phyloP scores from a whole-genome alignment of 2,113 vertebrate genomes.

The Pluvialis apricaria region DNA sequence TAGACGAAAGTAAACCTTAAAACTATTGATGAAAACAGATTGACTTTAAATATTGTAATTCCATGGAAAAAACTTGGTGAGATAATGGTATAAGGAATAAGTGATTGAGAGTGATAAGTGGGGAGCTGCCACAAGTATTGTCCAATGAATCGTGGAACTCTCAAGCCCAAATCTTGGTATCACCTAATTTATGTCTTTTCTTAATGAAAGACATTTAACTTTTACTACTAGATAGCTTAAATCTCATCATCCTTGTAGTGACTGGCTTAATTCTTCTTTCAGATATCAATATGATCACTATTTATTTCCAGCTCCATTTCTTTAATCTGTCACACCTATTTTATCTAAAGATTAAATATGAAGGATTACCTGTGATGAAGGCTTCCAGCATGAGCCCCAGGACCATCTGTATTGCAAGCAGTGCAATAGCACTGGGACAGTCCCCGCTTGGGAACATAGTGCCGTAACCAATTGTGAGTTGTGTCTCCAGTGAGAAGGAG shows the following conservation, averaged over 20 bases:
- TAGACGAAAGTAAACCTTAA: neutral
- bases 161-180: neutral
- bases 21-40: neutral
- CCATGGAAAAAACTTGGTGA: neutral
- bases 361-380: conserved; percentile 92
- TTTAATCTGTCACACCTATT: neutral
- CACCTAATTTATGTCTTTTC: neutral
- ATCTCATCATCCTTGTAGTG: neutral
- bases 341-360: neutral
- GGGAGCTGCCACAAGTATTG: neutral
- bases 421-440: conserved; percentile 90
- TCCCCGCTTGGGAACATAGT: conserved; percentile 98
- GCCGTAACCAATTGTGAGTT: conserved; percentile 96
- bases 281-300: neutral
- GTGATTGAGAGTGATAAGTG: neutral
- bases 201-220: neutral
- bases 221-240: neutral
- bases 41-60: neutral
- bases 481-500: conserved; percentile 96
- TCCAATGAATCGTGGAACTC: neutral
- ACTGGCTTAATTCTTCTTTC: neutral
- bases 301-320: neutral
- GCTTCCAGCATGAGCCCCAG: conserved; percentile 97
- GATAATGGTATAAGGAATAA: neutral
- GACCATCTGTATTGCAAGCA: conserved; percentile 96